Conservation (phyloP, 2,888 invertebrate species). For the Dusona sp. region DNA sequence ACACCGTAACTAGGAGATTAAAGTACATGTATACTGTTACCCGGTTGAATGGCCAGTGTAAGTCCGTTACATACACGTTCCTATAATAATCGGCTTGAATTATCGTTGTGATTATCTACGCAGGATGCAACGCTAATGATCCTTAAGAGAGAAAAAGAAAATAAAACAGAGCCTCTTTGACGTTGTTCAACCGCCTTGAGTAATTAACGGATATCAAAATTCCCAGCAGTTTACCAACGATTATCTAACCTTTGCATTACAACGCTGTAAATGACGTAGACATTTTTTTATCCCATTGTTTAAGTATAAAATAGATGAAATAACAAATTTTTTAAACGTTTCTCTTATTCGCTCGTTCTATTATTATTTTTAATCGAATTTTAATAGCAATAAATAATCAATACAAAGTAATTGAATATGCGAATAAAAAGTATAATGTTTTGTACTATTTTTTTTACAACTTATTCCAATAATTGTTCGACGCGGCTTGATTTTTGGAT, state of each 20-base stretch:
- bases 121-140: slow-evolving; percentile 60
- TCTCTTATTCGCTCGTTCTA: no score
- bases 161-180: slow-evolving; percentile 14
- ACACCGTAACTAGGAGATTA: slow-evolving; percentile 48
- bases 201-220: slow-evolving; percentile 23
- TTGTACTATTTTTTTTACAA: background rate
- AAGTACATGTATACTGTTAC: slow-evolving; percentile 60
- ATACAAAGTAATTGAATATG: background rate
- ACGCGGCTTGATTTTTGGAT: background rate
- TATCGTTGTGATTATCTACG: slow-evolving; percentile 60
- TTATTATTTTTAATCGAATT: no score
- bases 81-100: slow-evolving; percentile 58
- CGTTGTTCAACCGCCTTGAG: slow-evolving; percentile 17
- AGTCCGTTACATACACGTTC: slow-evolving; percentile 50
- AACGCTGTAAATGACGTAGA: background rate
- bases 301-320: background rate
- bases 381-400: background rate
- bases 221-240: background rate
- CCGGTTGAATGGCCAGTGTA: slow-evolving; percentile 62
- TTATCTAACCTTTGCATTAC: background rate
- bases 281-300: background rate
- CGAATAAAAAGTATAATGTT: background rate
- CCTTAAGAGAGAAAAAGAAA: slow-evolving; percentile 7
- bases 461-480: background rate
- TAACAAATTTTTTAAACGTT: no score